Percentiles rank a stretch among this genome's conserved stretches.
Evolutionary conservation across 2,888 invertebrate species (phyloP).

Genomic region (Plemyria rubiginata): DNA sequence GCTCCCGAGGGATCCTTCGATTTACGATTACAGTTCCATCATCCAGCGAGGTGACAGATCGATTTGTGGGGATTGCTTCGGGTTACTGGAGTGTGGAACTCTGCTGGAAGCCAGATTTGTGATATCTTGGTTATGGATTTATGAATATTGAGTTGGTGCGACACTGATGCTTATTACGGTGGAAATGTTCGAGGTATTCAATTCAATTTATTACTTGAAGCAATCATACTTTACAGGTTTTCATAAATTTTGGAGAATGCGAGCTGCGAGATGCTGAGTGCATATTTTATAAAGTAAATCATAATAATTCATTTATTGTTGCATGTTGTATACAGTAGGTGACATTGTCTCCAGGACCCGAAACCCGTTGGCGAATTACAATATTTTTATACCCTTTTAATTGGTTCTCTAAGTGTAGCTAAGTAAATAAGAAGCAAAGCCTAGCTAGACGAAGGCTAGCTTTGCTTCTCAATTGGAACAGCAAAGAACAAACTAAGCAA

Average conservation of each 20-base stretch:
- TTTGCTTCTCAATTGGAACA: neutral
- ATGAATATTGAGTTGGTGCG: slow-evolving; percentile 25
- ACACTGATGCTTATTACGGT: slow-evolving; percentile 17
- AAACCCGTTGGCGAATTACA: too few relatives aligned
- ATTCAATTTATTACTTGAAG: slow-evolving; percentile 8
- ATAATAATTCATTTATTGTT: too few relatives aligned
- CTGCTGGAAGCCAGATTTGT: slow-evolving; percentile 27
- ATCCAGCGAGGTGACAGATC: slow-evolving; percentile 39
- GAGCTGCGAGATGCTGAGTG: neutral
- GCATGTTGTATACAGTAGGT: too few relatives aligned
- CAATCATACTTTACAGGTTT: slow-evolving; percentile 4
- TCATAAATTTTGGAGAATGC: neutral
- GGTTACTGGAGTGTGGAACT: slow-evolving; percentile 18
- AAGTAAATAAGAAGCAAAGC: too few relatives aligned
- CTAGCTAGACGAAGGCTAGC: too few relatives aligned
- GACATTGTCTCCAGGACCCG: too few relatives aligned
- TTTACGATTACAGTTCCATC: slow-evolving; percentile 39
- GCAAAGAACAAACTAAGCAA: neutral
- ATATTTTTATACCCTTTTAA: too few relatives aligned
- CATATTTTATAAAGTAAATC: neutral
- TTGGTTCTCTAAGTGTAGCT: too few relatives aligned
- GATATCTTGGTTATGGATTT: slow-evolving; percentile 24
- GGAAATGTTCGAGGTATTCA: slow-evolving; percentile 5
- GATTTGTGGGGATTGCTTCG: slow-evolving; percentile 38
- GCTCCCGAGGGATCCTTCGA: slow-evolving; percentile 26